Conservation (phyloP, 2,797 vertebrate genomes). For the Eulemur albifrons region DNA sequence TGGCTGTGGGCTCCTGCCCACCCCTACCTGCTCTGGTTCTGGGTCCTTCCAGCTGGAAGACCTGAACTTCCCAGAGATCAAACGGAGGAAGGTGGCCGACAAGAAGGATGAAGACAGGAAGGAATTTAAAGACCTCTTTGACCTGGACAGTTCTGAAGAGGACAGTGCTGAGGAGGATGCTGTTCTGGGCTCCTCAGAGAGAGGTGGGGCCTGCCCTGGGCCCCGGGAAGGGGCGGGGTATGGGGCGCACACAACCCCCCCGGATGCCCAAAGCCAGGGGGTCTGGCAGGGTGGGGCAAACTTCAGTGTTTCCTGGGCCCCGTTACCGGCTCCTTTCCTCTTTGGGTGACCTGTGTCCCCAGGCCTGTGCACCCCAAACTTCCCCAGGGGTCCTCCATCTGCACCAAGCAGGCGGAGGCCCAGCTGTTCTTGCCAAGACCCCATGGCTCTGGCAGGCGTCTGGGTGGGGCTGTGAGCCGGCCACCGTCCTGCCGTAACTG, state of each 20-base stretch:
- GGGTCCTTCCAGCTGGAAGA: conserved; percentile 90
- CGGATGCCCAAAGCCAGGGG: neutral
- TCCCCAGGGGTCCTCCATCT: neutral
- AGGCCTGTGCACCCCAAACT: neutral
- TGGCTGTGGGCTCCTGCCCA: fast-evolving
- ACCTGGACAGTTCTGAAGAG: conserved; percentile 91
- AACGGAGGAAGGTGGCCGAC: conserved; percentile 89
- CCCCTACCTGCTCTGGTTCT: neutral
- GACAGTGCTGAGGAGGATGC: conserved; percentile 89
- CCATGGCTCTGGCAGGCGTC: neutral
- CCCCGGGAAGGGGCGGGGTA: neutral
- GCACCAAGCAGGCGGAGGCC: neutral
- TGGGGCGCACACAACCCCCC: neutral
- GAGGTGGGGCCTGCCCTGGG: conserved; percentile 84
- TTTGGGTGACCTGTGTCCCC: neutral
- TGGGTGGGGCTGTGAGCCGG: neutral
- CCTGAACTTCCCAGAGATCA: conserved; percentile 94
- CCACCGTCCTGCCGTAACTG: neutral
- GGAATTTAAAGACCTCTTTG: conserved; percentile 95
- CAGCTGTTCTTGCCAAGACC: neutral
- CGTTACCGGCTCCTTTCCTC: neutral
- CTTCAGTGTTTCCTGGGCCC: neutral
- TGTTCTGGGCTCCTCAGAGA: conserved; percentile 80
- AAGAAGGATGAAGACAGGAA: conserved; percentile 91
- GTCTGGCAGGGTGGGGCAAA: neutral